These are phyloP conservation scores for Vanessa tameamea DNA, from an alignment of 1,140 invertebrate genomes.

Conservation along the genomic window DNA sequence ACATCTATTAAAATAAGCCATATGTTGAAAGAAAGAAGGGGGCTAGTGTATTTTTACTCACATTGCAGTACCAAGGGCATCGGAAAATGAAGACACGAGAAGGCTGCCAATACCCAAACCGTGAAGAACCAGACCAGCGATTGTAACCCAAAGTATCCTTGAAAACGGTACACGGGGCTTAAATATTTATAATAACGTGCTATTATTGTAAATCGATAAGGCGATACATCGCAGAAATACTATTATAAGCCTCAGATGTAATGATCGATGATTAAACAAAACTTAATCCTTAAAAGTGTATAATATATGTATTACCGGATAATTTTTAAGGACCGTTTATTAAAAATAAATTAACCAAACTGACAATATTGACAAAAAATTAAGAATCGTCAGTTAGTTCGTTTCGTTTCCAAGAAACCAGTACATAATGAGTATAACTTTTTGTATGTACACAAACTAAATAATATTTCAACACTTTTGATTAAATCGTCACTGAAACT, in stretches of 20 bases:
- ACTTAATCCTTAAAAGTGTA: not conserved
- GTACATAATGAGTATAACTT: too few species aligned
- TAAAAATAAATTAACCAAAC: not conserved
- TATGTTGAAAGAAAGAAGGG: not conserved
- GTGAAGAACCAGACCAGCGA: conserved; percentile 87
- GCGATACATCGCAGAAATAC: not conserved
- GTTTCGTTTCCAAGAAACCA: too few species aligned
- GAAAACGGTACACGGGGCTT: conserved; percentile 36
- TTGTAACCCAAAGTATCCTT: conserved; percentile 85
- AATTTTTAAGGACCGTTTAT: too few species aligned
- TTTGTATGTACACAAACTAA: too few species aligned
- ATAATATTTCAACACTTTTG: too few species aligned
- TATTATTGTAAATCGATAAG: not conserved
- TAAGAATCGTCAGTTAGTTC: too few species aligned
- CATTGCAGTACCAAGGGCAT: conserved; percentile 88
- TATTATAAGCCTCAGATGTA: not conserved
- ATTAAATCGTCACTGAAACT: too few species aligned
- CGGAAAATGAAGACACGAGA: conserved; percentile 90
- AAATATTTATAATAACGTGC: not conserved
- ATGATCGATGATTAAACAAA: not conserved
- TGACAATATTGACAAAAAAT: too few species aligned
- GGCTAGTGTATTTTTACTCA: conserved; percentile 41
- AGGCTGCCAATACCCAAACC: conserved; percentile 91
- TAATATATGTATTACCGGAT: too few species aligned
- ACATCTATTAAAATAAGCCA: not conserved